Evolutionary conservation across 2,113 vertebrate species (phyloP), one percentile per base, ranked within the genome.

Genomic region (Oreocharis arfaki): DNA sequence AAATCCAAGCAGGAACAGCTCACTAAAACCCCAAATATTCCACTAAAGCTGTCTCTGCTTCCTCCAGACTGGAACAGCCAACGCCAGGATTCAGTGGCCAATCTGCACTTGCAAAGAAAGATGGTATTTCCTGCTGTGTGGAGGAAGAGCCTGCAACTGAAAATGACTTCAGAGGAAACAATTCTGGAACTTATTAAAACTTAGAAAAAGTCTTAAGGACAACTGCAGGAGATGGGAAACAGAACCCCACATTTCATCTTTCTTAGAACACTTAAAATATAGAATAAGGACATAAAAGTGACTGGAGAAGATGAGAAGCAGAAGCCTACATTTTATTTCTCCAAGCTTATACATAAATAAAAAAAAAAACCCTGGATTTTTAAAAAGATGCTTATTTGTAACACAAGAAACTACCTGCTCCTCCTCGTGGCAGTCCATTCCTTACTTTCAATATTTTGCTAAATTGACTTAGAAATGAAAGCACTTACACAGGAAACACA

Each of bases 401-500:
- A 52, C 13, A 44, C 11, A 75, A 78, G 39, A 80, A 93, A 76
- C 35, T 55, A 86, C 49, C 64, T 56, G 59, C 37, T 90, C 44
- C 47, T 61, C 50, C 59, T 28, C 6, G 28, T 26, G 81, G 57
- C 74, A 90, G 37, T 79, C 77, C 71, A 49, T 24, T 39, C 64
- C 85, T 80, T 41, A 23, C 46, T 70, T 73, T 9, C 33, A 63
- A 20, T 41, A 86, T 53, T 90, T 89, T 75, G n/a, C 64, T 68
- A 60, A 94, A 96, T 33, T 56, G 93, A 65, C 93, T 80, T 22
- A 81, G 74, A 90, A 94, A 95, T 81, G 37, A 94, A 93, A 93
- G 85, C 80, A 73, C 70, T 91, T 93, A 46, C 23, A 63, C 7
- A 78, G 53, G n/a, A 71, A 89, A 77, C n/a, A 64, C 46, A 71